Conservation (phyloP, 1,140 invertebrate genomes). For the Reticulitermes speratus region DNA sequence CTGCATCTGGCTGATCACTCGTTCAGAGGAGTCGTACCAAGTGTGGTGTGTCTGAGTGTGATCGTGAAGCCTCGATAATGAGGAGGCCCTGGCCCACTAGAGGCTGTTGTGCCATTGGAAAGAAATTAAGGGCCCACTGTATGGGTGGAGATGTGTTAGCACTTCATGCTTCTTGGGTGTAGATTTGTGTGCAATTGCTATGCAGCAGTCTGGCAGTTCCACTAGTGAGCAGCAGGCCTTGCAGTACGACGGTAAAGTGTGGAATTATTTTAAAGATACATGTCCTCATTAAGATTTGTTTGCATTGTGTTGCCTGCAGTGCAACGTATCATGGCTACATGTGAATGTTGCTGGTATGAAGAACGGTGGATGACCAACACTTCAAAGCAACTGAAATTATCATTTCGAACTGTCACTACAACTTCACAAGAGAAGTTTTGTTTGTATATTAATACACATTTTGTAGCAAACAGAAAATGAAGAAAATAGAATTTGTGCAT, state of each 20-base stretch:
- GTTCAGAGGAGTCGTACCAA: too few relatives aligned
- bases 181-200: too few relatives aligned
- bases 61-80: too few relatives aligned
- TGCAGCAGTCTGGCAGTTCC: not conserved
- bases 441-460: not conserved
- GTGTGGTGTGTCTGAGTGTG: too few relatives aligned
- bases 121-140: too few relatives aligned
- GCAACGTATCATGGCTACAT: not conserved
- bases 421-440: not conserved
- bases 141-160: too few relatives aligned
- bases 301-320: not conserved
- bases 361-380: not conserved
- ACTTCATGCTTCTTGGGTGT: too few relatives aligned
- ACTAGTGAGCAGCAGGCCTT: not conserved
- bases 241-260: not conserved
- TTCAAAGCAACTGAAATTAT: not conserved
- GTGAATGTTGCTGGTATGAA: not conserved
- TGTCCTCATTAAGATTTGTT: not conserved
- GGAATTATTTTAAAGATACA: not conserved
- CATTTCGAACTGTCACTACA: not conserved
- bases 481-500: not conserved
- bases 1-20: too few relatives aligned
- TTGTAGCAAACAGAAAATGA: not conserved
- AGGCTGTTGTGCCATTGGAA: too few relatives aligned
- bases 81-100: too few relatives aligned